Evolutionary conservation across 2,113 vertebrate genomes (phyloP), one percentile per base, ranked within the genome.

Genomic region (Regulus satrapa): DNA sequence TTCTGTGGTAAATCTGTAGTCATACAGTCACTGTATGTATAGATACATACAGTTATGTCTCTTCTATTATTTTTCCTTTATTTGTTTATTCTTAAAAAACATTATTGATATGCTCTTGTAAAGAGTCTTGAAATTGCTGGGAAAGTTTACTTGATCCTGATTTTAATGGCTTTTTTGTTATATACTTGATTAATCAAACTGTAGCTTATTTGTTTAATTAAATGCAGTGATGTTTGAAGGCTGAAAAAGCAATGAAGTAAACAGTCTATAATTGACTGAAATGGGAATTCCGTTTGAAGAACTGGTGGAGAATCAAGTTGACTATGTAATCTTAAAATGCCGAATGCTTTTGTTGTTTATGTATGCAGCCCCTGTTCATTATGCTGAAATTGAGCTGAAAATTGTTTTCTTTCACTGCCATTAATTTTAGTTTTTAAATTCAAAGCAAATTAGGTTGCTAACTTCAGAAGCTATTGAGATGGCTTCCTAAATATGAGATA

Each of bases 381-480:
- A 62, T 91, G 18, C 62, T 94, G 89, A 95, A 95, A 95, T 79
- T 85, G 94, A 94, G 66, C 66, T 64, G 93, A 89, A 94, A 94
- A 93, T 88, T 69, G 69, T 92, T 93, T 95, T 94, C 49, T 88
- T 89, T 79, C 87, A 32, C 58, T 91, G 66, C 34, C 54, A 68
- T 94, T 94, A 95, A 76, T 95, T 92, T 91, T 91, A 68, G 68
- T 89, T 95, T 92, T 95, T 69, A 88, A 91, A 85, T 91, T 95
- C 58, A 49, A 82, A 85, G 45, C 62, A 85, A 95, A 95, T 95
- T 68, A 94, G 89, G 84, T 91, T 92, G 86, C 66, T 85, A 92
- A 85, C 54, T 91, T 92, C 14, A 62, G 52, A 48, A 73, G 26
- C 74, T 92, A 45, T 58, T 43, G 58, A 64, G 73, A 76, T 89